phyloP scores from a whole-genome alignment of 2,888 invertebrate genomes.

The Eupithecia exiguata region DNA sequence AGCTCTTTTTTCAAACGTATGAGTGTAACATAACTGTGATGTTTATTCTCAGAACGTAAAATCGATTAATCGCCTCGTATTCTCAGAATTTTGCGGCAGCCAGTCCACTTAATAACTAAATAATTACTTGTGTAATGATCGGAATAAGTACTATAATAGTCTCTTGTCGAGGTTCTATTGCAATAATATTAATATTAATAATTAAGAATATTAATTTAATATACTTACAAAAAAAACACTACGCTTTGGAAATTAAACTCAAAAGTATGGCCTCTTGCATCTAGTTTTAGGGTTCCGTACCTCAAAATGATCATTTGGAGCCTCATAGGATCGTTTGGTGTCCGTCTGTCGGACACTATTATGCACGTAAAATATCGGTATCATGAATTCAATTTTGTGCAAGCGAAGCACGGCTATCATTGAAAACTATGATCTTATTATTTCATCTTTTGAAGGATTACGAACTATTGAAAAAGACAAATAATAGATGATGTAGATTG shows the following conservation, averaged over 20 bases:
- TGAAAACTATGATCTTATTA: too few species aligned
- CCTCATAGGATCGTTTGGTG: too few species aligned
- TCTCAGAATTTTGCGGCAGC: not conserved
- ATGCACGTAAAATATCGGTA: too few species aligned
- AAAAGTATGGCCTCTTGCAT: not conserved
- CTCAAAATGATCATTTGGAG: too few species aligned
- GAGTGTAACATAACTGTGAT: not conserved
- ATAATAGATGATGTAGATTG: too few species aligned
- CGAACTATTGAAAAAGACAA: too few species aligned
- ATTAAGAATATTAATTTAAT: too few species aligned
- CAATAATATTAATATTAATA: too few species aligned
- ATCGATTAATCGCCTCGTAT: slow-evolving; percentile 12
- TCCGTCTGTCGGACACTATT: too few species aligned
- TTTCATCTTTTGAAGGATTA: too few species aligned
- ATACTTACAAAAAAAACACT: not conserved
- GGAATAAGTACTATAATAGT: not conserved
- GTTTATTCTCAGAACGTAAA: slow-evolving; percentile 10
- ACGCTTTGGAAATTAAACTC: not conserved
- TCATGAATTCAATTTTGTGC: too few species aligned
- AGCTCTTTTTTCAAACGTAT: not conserved
- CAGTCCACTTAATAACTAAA: not conserved
- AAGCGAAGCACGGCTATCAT: too few species aligned
- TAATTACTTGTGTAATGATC: not conserved
- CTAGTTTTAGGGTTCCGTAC: not conserved
- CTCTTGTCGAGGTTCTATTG: not conserved